Base-by-base conservation (phyloP, 2,113 vertebrate species). In the Forbesichthys agassizii region DNA sequence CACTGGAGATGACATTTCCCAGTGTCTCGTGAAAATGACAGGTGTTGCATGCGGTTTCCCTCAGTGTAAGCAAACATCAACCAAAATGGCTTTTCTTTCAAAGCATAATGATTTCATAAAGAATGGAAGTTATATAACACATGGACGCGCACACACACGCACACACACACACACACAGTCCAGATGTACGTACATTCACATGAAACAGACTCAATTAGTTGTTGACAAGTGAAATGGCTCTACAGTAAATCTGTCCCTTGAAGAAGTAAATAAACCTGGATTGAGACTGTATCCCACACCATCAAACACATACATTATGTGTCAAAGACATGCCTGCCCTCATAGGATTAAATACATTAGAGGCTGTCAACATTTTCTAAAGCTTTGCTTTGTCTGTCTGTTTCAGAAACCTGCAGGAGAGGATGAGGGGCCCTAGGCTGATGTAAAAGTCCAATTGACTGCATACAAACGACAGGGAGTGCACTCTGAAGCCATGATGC, bases 401-500 rank as follows among this genome's bases (percentile, higher is more conserved):
- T 87, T 83, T 2, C 82, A 93, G 92, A 78, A 69, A 59, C 68
- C 65, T 47, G 14, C 48, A 54, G 20, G 27, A 54, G 49, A 68
- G 47, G 10, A 87, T 60, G 73, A 86, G 76, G 74, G 79, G 62
- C 48, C 48, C 71, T 48, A 58, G 66, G 74, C 61, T 71, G 33
- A 65, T 53, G 9, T 86, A 69, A 78, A 64, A 66, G 54, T 62
- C 51, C 20, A 33, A 14, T 16, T 62, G 72, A 59, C 27, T 27
- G 27, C 27, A 27, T 27, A 27, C 27, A 27, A 27, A 27, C 2
- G 27, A 27, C 60, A n/a, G 4, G 65, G 60, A 67, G 9, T 57
- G 64, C 53, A 73, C 18, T 18, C 58, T 68, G 68, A 84, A 73
- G 81, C 56, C 77, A 90, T 90, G 89, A 87, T 33, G 10, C n/a